Evolutionary conservation across 1,140 invertebrate genomes (phyloP).

Genomic region (Micrasema minimum): DNA sequence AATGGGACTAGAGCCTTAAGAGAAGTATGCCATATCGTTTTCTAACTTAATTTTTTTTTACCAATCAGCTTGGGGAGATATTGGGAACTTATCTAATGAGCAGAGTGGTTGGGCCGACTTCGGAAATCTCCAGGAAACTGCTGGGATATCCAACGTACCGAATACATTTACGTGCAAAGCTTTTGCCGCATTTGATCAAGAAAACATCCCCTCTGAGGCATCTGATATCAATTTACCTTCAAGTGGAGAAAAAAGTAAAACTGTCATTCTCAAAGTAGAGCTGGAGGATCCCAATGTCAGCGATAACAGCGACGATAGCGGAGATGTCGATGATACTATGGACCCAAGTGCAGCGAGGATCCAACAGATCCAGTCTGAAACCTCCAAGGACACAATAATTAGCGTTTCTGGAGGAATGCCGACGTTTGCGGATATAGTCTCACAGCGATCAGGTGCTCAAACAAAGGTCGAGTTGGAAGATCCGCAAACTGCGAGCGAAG

Average conservation of each 20-base stretch:
- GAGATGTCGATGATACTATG: not conserved
- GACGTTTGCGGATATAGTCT: constrained; percentile 37
- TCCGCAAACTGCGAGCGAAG: not conserved
- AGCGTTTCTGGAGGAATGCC: constrained; percentile 9
- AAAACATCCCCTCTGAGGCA: not conserved
- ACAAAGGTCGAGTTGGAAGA: constrained; percentile 16
- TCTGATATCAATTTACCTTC: not conserved
- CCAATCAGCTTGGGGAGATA: constrained; percentile 43
- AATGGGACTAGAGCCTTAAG: too few species aligned
- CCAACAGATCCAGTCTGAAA: constrained; percentile 32
- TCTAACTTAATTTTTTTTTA: constrained; percentile 7
- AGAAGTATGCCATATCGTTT: too few species aligned
- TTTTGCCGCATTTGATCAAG: constrained; percentile 40
- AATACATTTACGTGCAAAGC: constrained; percentile 37
- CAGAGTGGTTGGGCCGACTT: constrained; percentile 50
- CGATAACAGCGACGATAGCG: too few species aligned
- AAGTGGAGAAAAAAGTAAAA: not conserved
- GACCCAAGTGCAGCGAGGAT: constrained; percentile 7
- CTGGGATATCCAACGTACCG: constrained; percentile 30
- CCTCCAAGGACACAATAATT: constrained; percentile 4
- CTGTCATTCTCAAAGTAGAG: not conserved
- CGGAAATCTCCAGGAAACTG: constrained; percentile 40
- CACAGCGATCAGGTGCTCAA: constrained; percentile 36
- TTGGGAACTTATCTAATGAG: constrained; percentile 29
- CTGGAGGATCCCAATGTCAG: not conserved